Percentiles rank a stretch among this genome's conserved stretches.
Evolutionary conservation across 2,888 invertebrate species (phyloP).

Genomic region (Cheilosia impressa): DNA sequence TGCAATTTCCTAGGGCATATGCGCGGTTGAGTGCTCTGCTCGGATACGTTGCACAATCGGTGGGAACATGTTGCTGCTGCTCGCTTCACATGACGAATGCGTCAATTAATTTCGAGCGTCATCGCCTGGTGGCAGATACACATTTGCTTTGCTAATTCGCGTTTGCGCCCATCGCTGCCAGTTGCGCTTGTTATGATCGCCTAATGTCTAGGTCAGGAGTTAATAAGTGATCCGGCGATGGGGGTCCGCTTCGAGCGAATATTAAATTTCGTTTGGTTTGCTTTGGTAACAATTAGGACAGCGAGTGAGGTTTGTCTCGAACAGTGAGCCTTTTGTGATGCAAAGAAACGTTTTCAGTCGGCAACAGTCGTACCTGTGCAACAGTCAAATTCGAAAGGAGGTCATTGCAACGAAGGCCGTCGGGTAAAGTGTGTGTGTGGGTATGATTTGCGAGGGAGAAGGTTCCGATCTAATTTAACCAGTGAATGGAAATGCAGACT

Average conservation of each 20-base stretch:
- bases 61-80: conserved; percentile 34
- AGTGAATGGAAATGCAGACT: not conserved
- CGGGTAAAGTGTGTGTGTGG: not conserved
- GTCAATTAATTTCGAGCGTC: conserved; percentile 56
- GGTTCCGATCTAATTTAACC: not conserved
- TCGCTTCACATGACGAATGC: conserved; percentile 62
- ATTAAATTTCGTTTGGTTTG: conserved; percentile 19
- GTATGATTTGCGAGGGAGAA: conserved; percentile 8
- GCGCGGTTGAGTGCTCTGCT: conserved; percentile 62
- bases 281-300: conserved; percentile 25
- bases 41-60: conserved; percentile 57
- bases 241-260: conserved; percentile 5
- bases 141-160: conserved; percentile 21
- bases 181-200: conserved; percentile 27
- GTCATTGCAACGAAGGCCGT: conserved; percentile 22
- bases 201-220: conserved; percentile 65
- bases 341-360: not conserved
- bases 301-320: conserved; percentile 6
- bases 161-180: conserved; percentile 2
- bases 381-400: conserved; percentile 20
- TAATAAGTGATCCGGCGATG: conserved; percentile 20
- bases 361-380: not conserved
- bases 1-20: conserved; percentile 66
- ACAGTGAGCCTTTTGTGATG: conserved; percentile 25
- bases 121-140: conserved; percentile 9